Evolutionary conservation across 23 tunicate species (phyloP).

Genomic region (Halocynthia aurantium): DNA sequence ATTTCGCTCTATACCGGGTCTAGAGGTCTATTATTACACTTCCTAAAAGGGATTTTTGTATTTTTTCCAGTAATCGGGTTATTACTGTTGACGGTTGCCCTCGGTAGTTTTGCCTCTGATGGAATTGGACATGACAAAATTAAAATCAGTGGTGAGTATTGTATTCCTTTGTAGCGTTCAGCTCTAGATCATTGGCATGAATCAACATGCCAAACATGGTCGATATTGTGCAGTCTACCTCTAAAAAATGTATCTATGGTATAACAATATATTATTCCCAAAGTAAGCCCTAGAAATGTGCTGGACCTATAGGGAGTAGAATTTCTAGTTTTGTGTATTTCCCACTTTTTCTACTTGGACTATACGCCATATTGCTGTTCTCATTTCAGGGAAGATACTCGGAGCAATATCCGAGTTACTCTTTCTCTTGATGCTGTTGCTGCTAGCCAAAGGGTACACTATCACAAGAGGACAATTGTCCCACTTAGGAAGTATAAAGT

Average conservation of each 20-base stretch:
- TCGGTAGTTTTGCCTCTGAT: slow-evolving; percentile 60
- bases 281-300: no score
- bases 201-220: not conserved
- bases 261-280: no score
- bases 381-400: slow-evolving; percentile 49
- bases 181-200: not conserved
- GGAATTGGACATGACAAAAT: slow-evolving; percentile 53
- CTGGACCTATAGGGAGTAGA: not conserved
- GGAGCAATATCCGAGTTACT: slow-evolving; percentile 65
- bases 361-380: not conserved
- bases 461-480: slow-evolving; percentile 67
- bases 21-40: no score
- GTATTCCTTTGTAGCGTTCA: not conserved
- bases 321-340: not conserved
- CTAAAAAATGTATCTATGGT: no score
- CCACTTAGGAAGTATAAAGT: slow-evolving; percentile 56
- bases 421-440: slow-evolving; percentile 55
- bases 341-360: no score
- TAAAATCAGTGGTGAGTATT: slow-evolving; percentile 33
- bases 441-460: slow-evolving; percentile 76
- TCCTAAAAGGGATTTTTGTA: not conserved
- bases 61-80: slow-evolving; percentile 49
- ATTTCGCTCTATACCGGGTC: no score
- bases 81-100: slow-evolving; percentile 39
- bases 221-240: no score